Base-by-base conservation (phyloP, 23 tunicate species). In the Oikopleura vanhoeffeni region DNA sequence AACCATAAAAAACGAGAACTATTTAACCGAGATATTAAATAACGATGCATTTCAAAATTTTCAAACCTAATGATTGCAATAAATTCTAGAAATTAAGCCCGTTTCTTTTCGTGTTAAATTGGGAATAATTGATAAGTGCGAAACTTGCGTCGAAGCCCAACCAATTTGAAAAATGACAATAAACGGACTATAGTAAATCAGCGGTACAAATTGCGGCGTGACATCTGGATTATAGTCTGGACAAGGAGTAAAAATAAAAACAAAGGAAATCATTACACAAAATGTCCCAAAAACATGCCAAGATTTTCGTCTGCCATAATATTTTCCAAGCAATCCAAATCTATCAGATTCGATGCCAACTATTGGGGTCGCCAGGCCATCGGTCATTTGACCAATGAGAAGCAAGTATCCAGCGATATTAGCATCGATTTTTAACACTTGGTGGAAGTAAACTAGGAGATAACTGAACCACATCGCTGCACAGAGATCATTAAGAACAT, bases 401-500 rank as follows among this genome's bases (percentile, higher is more conserved):
- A 95, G 76, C 38, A 95, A 76, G 67, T 95, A 88, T 41, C 99
- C 99, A 40, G 99, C 96, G 85, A 84, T 95, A 0, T 86, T 86
- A 82, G 89, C 88, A 41, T 89, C 88, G 49, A 95, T 86, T 28
- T 88, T 82, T 76, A 95, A 76, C n/a, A 95, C 87, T 92, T 95
- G 84, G 41, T 90, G 94, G 79, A 90, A 95, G 83, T 87, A 95
- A 2, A 95, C 75, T 0, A 91, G 87, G 27, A 95, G 83, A 84
- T 91, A 95, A 83, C 91, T 95, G 83, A 95, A 95, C 99, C 99
- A 95, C 99, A 95, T 95, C 3, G 99, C 84, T 33, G 96, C 99
- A 85, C 99, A 95, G 36, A 95, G 41, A 41, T 95, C 99, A 88
- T 95, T 95, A 3, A 95, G 92, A 8, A 95, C 92, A 88, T 95